Evolutionary conservation across 2,888 invertebrate genomes (phyloP).

Genomic region (Allacma fusca): DNA sequence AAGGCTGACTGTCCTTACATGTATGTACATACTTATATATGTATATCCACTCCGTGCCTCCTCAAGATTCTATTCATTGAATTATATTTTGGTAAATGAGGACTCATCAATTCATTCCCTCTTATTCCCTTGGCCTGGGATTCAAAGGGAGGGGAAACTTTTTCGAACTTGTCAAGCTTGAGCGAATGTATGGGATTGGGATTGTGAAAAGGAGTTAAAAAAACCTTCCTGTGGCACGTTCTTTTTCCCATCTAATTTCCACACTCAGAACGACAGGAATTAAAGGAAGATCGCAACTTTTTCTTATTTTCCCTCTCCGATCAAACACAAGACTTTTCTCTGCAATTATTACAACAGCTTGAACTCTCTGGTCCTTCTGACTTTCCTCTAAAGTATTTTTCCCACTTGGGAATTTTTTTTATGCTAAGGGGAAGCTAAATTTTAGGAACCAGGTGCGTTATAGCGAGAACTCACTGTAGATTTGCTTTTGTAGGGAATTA

Average conservation of each 20-base stretch:
- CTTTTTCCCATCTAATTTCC: slow-evolving; percentile 1
- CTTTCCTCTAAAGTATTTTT: too few relatives aligned
- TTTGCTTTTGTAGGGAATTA: too few relatives aligned
- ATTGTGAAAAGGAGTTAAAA: background rate
- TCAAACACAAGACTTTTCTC: background rate
- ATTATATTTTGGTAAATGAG: slow-evolving; percentile 44
- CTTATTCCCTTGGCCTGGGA: background rate
- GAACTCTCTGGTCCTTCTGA: too few relatives aligned
- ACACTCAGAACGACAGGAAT: slow-evolving; percentile 1
- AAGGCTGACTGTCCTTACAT: too few relatives aligned
- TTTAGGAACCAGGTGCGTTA: too few relatives aligned
- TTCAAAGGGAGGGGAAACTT: background rate
- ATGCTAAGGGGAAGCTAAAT: too few relatives aligned
- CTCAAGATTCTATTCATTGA: background rate
- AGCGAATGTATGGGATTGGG: background rate
- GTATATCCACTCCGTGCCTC: background rate
- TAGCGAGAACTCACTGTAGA: too few relatives aligned
- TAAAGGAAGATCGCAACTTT: background rate
- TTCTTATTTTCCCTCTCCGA: background rate
- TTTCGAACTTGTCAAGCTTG: background rate
- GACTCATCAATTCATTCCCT: slow-evolving; percentile 44
- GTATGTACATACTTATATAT: background rate
- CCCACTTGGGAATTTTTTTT: too few relatives aligned
- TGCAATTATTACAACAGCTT: too few relatives aligned
- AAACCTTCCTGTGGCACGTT: background rate